Conservation (phyloP, 1,140 invertebrate species). For the Chlorops oryzae region DNA sequence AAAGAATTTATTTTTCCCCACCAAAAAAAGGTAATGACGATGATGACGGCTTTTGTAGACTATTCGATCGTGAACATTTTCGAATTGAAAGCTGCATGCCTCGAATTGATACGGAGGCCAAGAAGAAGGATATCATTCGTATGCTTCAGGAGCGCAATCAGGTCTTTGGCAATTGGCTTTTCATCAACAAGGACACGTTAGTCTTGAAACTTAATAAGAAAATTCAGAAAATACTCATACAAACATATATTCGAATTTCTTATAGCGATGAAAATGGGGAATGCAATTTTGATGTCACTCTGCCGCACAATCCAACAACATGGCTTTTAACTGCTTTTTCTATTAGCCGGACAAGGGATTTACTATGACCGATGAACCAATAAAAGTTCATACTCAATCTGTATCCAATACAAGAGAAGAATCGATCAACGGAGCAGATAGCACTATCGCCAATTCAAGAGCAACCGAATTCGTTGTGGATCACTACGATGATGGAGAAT, state of each 20-base stretch:
- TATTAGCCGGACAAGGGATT: not conserved
- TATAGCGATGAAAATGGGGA: not conserved
- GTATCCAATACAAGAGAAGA: not conserved
- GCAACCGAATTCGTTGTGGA: conserved; percentile 1
- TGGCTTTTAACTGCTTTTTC: conserved; percentile 2
- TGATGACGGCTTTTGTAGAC: not conserved
- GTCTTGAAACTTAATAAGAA: not conserved
- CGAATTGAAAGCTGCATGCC: not conserved
- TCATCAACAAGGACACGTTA: conserved; percentile 1
- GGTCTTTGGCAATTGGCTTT: conserved; percentile 1
- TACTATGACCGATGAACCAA: not conserved
- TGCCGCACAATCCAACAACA: not conserved
- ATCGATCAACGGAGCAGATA: not conserved
- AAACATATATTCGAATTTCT: not conserved
- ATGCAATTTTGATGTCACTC: not conserved
- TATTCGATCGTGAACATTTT: not conserved
- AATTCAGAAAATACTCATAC: not conserved
- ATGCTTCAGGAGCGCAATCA: not conserved
- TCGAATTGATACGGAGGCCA: not conserved
- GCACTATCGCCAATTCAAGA: not conserved
- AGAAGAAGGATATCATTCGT: not conserved
- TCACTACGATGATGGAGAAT: not conserved
- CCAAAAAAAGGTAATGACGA: not conserved
- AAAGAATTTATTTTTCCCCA: no score
- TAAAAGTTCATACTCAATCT: not conserved